Evolutionary conservation across 1,140 invertebrate genomes (phyloP).

Genomic region (Formica selysi): DNA sequence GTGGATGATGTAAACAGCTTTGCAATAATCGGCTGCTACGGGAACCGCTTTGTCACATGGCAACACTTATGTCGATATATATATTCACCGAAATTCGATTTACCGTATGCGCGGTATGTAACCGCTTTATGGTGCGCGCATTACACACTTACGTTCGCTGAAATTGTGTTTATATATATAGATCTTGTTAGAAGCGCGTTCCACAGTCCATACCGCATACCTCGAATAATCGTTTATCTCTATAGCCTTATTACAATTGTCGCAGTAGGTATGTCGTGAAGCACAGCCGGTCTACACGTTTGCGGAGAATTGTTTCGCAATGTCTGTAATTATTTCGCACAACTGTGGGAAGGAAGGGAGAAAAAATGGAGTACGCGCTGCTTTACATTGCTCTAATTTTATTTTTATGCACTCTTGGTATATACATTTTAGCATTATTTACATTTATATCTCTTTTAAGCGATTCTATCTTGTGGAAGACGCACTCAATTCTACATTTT

Average conservation of each 20-base stretch:
- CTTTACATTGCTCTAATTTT: slow-evolving; percentile 34
- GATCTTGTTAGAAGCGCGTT: slow-evolving; percentile 23
- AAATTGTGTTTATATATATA: slow-evolving; percentile 44
- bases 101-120: slow-evolving; percentile 51
- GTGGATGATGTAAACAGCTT: slow-evolving; percentile 57
- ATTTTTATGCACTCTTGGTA: slow-evolving; percentile 33
- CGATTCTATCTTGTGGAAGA: slow-evolving; percentile 17
- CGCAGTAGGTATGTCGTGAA: slow-evolving; percentile 10
- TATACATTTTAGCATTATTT: slow-evolving; percentile 23
- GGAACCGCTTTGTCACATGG: slow-evolving; percentile 59
- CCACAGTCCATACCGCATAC: slow-evolving; percentile 15
- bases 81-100: slow-evolving; percentile 53
- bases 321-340: slow-evolving; percentile 28
- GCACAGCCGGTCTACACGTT: neutral
- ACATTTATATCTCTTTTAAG: slow-evolving; percentile 28
- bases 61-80: slow-evolving; percentile 59
- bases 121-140: slow-evolving; percentile 55
- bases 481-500: slow-evolving; percentile 9
- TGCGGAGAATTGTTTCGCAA: slow-evolving; percentile 31
- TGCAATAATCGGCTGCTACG: slow-evolving; percentile 55
- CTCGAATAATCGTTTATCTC: slow-evolving; percentile 45
- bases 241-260: slow-evolving; percentile 52
- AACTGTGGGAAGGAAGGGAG: neutral
- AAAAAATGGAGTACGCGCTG: neutral
- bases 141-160: slow-evolving; percentile 51